Conservation (phyloP, 2,113 vertebrate species). For the Gymnogyps californianus region DNA sequence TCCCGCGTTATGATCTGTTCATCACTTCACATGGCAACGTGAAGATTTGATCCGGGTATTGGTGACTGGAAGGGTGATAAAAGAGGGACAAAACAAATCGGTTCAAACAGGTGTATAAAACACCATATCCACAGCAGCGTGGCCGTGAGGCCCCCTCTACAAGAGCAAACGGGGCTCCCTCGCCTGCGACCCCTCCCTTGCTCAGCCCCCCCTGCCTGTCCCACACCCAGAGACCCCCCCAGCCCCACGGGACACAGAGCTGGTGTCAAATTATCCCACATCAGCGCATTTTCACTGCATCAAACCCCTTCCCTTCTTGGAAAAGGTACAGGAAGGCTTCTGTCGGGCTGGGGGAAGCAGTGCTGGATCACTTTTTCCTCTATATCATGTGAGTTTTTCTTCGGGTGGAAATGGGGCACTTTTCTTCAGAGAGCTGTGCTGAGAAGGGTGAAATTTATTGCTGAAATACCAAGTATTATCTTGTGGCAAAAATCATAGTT, state of each 20-base stretch:
- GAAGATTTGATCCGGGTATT: not conserved
- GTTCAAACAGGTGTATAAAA: too few relatives aligned
- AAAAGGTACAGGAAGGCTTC: too few relatives aligned
- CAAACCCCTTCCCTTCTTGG: not conserved
- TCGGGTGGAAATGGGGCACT: not conserved
- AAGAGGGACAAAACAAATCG: not conserved
- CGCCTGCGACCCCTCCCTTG: rapidly evolving
- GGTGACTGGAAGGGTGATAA: not conserved
- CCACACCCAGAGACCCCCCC: not conserved
- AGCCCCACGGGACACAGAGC: not conserved
- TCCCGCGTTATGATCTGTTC: not conserved
- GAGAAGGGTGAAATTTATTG: not conserved
- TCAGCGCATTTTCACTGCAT: not conserved
- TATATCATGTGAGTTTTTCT: not conserved
- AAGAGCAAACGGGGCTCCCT: not conserved
- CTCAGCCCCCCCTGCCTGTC: not conserved
- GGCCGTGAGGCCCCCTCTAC: not conserved
- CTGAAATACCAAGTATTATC: not conserved
- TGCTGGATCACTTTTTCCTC: rapidly evolving
- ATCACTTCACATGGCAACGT: not conserved
- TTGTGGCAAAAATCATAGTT: not conserved
- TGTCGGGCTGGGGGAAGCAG: not conserved
- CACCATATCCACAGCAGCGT: not conserved
- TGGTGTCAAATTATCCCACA: not conserved
- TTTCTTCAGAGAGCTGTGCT: not conserved